phyloP scores from a whole-genome alignment of 2,888 invertebrate species.

The Coelinius sp. region DNA sequence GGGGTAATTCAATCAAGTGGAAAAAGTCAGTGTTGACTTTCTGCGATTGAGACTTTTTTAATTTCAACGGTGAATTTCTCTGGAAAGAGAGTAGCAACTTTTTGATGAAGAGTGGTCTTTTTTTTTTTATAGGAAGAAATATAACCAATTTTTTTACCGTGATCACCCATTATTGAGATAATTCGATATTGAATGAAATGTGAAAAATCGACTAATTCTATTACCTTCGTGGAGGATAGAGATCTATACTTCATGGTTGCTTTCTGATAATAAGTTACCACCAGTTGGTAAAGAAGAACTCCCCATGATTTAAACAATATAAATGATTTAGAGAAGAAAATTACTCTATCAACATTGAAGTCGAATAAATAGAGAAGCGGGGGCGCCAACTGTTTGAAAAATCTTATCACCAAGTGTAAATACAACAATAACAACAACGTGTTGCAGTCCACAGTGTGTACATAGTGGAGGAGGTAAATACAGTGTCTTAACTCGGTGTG shows the following conservation, averaged over 20 bases:
- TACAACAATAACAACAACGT: neutral
- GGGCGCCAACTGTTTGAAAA: constrained; percentile 19
- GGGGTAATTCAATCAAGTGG: neutral
- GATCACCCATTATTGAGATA: too few species aligned
- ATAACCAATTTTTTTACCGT: neutral
- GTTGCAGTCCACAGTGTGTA: neutral
- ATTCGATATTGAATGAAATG: too few species aligned
- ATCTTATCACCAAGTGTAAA: neutral
- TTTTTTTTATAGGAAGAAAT: neutral
- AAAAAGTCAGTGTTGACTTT: constrained; percentile 7
- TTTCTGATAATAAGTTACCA: neutral
- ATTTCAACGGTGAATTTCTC: neutral
- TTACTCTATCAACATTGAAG: neutral
- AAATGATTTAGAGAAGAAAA: neutral
- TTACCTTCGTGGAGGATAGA: too few species aligned
- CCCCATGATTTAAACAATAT: neutral
- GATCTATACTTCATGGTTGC: too few species aligned
- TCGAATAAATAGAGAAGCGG: neutral
- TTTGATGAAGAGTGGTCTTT: neutral
- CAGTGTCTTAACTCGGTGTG: neutral
- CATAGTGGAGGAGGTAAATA: neutral
- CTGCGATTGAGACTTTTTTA: neutral
- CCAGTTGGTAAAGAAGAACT: neutral
- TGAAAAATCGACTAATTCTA: too few species aligned
- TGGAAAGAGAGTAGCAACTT: neutral